Conservation (phyloP, 2,113 vertebrate species). For the Seriola rivoliana region DNA sequence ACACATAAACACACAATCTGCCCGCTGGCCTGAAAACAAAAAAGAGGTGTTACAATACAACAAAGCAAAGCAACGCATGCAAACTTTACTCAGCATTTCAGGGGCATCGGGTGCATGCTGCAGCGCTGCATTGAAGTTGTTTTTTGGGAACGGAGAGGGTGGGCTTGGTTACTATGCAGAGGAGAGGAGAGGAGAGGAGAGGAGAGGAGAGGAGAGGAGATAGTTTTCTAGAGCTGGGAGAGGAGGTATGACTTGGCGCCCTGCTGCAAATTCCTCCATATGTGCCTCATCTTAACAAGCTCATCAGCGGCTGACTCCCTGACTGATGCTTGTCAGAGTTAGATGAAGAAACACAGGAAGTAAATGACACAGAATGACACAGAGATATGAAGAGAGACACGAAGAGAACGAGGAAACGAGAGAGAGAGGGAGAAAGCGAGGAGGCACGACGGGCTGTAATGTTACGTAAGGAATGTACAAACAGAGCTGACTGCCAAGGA, state of each 20-base stretch:
- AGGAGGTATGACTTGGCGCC: constrained; percentile 1
- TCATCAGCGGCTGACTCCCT: not conserved
- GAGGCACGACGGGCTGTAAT: not conserved
- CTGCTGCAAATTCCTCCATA: not conserved
- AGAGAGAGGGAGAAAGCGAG: not conserved
- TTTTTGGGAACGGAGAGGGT: constrained; percentile 45
- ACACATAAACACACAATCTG: constrained; percentile 8
- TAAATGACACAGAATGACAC: constrained; percentile 13
- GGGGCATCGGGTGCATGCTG: constrained; percentile 50
- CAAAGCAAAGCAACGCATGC: constrained; percentile 52
- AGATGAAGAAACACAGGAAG: constrained; percentile 1
- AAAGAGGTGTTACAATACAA: constrained; percentile 41
- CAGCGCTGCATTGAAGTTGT: constrained; percentile 44
- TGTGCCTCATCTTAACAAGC: not conserved
- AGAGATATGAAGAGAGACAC: not conserved
- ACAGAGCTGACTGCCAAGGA: constrained; percentile 34
- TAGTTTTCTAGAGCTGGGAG: not conserved
- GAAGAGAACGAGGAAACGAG: not conserved
- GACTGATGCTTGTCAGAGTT: not conserved
- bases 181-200: constrained; percentile 23
- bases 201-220: not conserved
- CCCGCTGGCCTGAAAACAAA: constrained; percentile 38
- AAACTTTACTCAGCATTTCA: constrained; percentile 58
- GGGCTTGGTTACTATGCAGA: constrained; percentile 54
- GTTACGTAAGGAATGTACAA: constrained; percentile 58